Evolutionary conservation across 2,113 vertebrate genomes (phyloP).

Genomic region (Cygnus atratus): DNA sequence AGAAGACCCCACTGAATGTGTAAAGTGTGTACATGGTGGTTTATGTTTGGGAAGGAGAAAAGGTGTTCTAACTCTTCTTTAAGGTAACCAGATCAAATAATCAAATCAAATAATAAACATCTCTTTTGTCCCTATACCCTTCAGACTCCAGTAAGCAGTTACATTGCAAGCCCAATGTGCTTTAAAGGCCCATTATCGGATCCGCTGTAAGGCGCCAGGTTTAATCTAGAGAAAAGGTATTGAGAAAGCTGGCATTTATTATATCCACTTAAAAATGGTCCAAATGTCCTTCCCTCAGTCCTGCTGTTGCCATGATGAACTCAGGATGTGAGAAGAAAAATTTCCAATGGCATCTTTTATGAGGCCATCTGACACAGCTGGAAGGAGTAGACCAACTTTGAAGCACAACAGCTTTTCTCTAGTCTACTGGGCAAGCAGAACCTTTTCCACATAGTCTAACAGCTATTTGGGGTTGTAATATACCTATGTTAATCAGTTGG

Average conservation of each 20-base stretch:
- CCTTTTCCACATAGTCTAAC: neutral
- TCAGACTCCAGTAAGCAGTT: neutral
- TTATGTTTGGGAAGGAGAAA: neutral
- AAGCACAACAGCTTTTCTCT: neutral
- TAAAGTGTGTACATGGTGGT: neutral
- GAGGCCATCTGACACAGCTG: neutral
- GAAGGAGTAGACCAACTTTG: neutral
- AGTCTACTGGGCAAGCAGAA: neutral
- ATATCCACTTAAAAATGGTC: neutral
- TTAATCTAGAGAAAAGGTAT: neutral
- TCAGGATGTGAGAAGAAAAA: neutral
- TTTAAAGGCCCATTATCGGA: neutral
- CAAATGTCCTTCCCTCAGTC: neutral
- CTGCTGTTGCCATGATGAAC: neutral
- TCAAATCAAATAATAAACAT: neutral
- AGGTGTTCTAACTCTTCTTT: neutral
- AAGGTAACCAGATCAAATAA: neutral
- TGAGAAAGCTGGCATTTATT: neutral
- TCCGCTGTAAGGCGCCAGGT: neutral
- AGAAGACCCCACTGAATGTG: neutral
- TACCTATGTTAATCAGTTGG: neutral
- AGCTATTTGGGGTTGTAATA: neutral
- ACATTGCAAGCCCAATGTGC: neutral
- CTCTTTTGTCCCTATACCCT: neutral
- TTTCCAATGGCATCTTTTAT: neutral